A percentile compares a stretch with the other conserved stretches of the same genome.
phyloP scores from a whole-genome alignment of 2,888 invertebrate species.

The Baronia brevicornis region DNA sequence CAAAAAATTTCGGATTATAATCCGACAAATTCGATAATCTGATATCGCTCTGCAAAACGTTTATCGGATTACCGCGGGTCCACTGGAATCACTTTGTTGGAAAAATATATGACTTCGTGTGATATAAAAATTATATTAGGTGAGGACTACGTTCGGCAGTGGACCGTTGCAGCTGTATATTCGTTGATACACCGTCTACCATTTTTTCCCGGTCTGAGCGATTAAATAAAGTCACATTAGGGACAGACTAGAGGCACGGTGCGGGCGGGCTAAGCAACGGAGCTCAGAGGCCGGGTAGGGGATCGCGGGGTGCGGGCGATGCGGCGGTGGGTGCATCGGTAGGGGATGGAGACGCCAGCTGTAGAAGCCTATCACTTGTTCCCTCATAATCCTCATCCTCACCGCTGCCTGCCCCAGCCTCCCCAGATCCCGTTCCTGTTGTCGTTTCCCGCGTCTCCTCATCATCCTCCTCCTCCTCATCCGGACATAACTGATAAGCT shows the following conservation, averaged over 20 bases:
- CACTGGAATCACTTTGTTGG: too few species aligned
- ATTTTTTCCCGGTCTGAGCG: too few species aligned
- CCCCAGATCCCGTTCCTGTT: constrained; percentile 40
- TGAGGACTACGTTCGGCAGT: too few species aligned
- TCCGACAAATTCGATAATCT: too few species aligned
- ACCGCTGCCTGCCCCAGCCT: constrained; percentile 35
- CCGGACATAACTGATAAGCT: constrained; percentile 66
- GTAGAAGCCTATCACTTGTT: constrained; percentile 21
- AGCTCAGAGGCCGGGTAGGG: constrained; percentile 30
- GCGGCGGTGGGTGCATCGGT: constrained; percentile 24
- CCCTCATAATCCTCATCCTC: constrained; percentile 36
- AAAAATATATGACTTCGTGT: too few species aligned
- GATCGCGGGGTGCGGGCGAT: constrained; percentile 23
- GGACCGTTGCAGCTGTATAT: too few species aligned
- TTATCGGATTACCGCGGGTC: too few species aligned
- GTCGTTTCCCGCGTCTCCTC: constrained; percentile 48
- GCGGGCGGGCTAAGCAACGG: constrained; percentile 14
- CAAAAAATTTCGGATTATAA: too few species aligned
- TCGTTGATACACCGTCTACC: too few species aligned
- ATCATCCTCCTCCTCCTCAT: constrained; percentile 68
- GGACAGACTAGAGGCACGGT: constrained; percentile 29
- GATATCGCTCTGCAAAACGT: too few species aligned
- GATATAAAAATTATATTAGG: too few species aligned
- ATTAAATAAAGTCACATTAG: constrained; percentile 23
- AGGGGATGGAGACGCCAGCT: constrained; percentile 26